Base-by-base conservation (phyloP, 1,140 invertebrate species). In the Conus ventricosus region DNA sequence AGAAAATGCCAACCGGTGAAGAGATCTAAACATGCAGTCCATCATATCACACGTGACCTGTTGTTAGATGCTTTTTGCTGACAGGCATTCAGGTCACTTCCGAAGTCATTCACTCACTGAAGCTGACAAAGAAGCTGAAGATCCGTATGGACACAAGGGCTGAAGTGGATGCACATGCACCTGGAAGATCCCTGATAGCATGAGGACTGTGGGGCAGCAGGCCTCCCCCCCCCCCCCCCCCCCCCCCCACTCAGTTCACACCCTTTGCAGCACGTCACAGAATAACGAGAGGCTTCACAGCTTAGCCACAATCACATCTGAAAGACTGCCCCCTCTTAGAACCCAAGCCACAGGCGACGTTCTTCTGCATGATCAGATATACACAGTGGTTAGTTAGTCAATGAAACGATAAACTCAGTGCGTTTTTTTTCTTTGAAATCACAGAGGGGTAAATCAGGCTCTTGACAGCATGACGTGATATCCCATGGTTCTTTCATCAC, bases 401-500 rank as follows among this genome's bases (percentile, higher is more conserved):
- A 60, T 60, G 57, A 60, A 60, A 60, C 57, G 57, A 15, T 60
- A 4, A 60, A 60, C 8, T 60, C 15, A 8, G 15, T 8, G 8
- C 15, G 57, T 60, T 60, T 8, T 60, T 57, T 8, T 60, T 60
- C 15, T 60, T 15, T 60, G 8, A 60, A 60, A 60, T 60, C 57
- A 60, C 57, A 60, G 57, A 11, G 57, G 57, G 57, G 39, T 39
- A 11, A 60, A 60, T 60, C 8, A 60, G 57, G 57, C 57, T 60
- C 57, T 39, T 60, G 57, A 60, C 57, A 60, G 57, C 57, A 60
- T 60, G 57, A 60, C 8, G 57, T 71, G 17, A 71, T n/a, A 71
- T 71, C 67, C 67, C 67, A 71, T 23, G 67, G 67, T 71, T 71
- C 67, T 23, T 54, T 81, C 39, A 81, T 81, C 80, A 81, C 80